phyloP scores from a whole-genome alignment of 2,888 invertebrate species.

The Diaperis boleti region DNA sequence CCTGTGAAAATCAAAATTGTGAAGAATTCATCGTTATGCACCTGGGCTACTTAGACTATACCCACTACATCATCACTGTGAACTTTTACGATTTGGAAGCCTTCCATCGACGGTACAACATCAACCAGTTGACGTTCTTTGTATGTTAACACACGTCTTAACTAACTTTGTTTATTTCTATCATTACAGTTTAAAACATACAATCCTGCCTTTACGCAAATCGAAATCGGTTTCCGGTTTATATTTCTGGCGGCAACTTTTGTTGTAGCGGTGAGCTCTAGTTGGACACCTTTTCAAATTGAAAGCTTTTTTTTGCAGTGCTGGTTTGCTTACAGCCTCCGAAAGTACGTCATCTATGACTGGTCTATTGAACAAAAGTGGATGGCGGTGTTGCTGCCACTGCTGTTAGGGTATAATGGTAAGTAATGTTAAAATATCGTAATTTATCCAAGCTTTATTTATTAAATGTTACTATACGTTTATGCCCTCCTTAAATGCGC shows the following conservation, averaged over 20 bases:
- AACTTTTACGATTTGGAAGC: constrained; percentile 86
- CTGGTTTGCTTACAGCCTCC: constrained; percentile 90
- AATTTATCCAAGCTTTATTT: background rate
- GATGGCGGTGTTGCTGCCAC: constrained; percentile 89
- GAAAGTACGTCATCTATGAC: constrained; percentile 88
- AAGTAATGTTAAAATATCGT: constrained; percentile 64
- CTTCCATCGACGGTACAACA: constrained; percentile 86
- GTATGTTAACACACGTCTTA: constrained; percentile 70
- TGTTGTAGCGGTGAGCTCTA: constrained; percentile 86
- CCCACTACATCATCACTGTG: constrained; percentile 87
- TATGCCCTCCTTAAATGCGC: no score
- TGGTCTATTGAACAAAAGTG: constrained; percentile 99
- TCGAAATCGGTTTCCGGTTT: constrained; percentile 97
- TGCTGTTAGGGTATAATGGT: constrained; percentile 94
- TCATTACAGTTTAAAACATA: constrained; percentile 89
- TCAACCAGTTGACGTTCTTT: constrained; percentile 86
- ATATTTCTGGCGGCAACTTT: constrained; percentile 92
- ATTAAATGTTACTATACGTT: no score
- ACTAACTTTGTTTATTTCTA: background rate
- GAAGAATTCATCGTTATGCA: constrained; percentile 91
- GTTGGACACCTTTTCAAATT: no score
- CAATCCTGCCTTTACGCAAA: constrained; percentile 95
- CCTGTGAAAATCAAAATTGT: constrained; percentile 85
- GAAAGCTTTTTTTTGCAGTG: constrained; percentile 72
- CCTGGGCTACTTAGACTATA: constrained; percentile 89